Evolutionary conservation across 37 sponge, comb jelly and placozoan species (phyloP).

Genomic region (Ianthella basta): DNA sequence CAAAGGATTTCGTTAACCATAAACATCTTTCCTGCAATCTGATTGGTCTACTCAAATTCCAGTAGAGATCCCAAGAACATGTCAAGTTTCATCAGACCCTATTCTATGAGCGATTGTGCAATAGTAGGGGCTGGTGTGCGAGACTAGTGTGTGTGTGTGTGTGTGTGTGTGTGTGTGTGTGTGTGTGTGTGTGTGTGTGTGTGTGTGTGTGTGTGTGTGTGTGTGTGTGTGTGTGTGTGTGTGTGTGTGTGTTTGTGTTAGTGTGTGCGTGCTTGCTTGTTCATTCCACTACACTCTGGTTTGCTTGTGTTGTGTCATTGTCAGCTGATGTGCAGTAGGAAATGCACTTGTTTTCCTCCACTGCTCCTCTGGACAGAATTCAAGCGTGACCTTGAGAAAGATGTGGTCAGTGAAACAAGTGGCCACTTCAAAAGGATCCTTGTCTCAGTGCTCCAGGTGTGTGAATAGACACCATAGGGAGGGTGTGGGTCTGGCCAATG

Average conservation of each 20-base stretch:
- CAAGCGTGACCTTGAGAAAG: constrained; percentile 75
- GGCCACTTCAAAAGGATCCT: constrained; percentile 70
- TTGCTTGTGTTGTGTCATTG: too few species aligned
- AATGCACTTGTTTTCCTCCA: background rate
- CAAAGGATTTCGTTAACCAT: too few species aligned
- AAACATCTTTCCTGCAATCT: too few species aligned
- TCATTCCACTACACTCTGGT: too few species aligned
- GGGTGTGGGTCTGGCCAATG: background rate
- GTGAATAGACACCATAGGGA: background rate
- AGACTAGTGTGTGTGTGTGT: background rate
- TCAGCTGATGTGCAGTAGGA: background rate
- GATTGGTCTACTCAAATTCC: too few species aligned
- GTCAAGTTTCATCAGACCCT: too few species aligned
- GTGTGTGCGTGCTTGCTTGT: too few species aligned
- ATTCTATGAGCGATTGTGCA: too few species aligned
- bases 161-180: constrained; percentile 4
- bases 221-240: too few species aligned
- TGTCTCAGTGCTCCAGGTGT: constrained; percentile 49
- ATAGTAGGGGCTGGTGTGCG: too few species aligned
- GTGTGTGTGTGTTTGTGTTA: too few species aligned
- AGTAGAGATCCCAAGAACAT: too few species aligned
- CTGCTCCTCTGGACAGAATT: background rate
- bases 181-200: constrained; percentile 4
- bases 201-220: constrained; percentile 4
- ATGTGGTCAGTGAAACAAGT: constrained; percentile 62